These are phyloP conservation scores for Megamerina dolium DNA, from an alignment of 2,888 invertebrate genomes.

Conservation along the genomic window DNA sequence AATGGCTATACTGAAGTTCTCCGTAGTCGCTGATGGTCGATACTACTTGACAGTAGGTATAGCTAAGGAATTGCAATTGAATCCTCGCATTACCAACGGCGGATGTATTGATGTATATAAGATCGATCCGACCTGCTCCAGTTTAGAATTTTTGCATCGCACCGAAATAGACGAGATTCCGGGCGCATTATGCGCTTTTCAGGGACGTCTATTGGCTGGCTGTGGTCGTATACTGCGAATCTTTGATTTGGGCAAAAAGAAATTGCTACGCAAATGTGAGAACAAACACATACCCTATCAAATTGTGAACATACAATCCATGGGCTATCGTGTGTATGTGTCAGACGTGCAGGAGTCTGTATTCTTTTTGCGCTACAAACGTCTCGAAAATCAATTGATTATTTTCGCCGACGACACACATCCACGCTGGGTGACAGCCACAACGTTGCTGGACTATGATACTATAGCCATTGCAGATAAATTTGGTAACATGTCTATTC, in stretches of 20 bases:
- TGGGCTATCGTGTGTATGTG: constrained; percentile 91
- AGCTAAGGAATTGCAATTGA: constrained; percentile 82
- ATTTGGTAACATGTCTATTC: constrained; percentile 92
- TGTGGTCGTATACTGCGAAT: constrained; percentile 87
- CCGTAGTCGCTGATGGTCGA: constrained; percentile 51
- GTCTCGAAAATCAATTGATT: constrained; percentile 93
- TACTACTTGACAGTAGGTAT: constrained; percentile 79
- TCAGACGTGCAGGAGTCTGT: constrained; percentile 96
- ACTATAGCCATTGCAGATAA: constrained; percentile 96
- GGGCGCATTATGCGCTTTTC: constrained; percentile 81
- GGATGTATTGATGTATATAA: constrained; percentile 83
- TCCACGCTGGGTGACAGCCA: constrained; percentile 92
- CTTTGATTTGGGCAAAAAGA: constrained; percentile 95
- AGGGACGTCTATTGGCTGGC: constrained; percentile 85
- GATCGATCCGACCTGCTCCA: constrained; percentile 67
- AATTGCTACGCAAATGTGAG: constrained; percentile 94
- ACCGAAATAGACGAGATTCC: constrained; percentile 91
- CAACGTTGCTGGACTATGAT: constrained; percentile 89
- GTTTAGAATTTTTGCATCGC: constrained; percentile 86
- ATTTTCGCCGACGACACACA: constrained; percentile 98
- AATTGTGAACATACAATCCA: constrained; percentile 87
- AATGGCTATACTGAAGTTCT: constrained; percentile 76
- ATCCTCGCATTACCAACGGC: constrained; percentile 74
- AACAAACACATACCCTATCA: constrained; percentile 94
- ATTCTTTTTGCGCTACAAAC: constrained; percentile 90